These are phyloP conservation scores for Drosophila tripunctata DNA, from an alignment of 2,888 invertebrate genomes.

Conservation along the genomic window DNA sequence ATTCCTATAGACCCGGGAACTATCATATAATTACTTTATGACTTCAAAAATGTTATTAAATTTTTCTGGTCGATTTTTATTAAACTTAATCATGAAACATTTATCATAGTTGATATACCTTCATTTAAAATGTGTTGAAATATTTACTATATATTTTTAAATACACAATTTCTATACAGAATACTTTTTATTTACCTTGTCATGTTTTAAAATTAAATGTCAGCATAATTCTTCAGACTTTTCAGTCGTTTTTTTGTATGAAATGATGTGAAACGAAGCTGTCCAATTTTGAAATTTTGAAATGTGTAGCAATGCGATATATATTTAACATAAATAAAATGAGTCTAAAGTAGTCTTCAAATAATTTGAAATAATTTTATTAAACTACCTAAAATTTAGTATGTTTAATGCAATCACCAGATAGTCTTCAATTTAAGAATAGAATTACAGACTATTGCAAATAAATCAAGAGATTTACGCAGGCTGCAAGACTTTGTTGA, in stretches of 20 bases:
- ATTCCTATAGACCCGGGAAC: no score
- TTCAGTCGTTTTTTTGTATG: background rate
- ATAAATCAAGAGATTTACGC: background rate
- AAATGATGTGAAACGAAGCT: background rate
- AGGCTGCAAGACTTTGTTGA: slow-evolving; percentile 3
- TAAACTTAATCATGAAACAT: no score
- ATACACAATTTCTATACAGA: no score
- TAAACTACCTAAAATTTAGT: no score
- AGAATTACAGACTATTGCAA: background rate
- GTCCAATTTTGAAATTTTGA: background rate
- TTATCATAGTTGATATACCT: background rate
- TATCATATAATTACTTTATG: no score
- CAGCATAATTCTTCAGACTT: background rate
- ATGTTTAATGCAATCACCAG: no score
- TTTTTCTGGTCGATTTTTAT: no score
- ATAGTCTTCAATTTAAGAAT: background rate
- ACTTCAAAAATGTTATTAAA: no score
- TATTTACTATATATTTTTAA: background rate
- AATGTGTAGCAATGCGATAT: no score
- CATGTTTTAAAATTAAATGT: background rate
- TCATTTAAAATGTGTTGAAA: background rate
- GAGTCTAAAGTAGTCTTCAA: background rate
- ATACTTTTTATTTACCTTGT: background rate
- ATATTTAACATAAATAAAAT: background rate
- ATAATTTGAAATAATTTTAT: background rate